These are phyloP conservation scores for Panagrolaimus sp. DNA, from an alignment of 1,140 invertebrate genomes.

Conservation along the genomic window DNA sequence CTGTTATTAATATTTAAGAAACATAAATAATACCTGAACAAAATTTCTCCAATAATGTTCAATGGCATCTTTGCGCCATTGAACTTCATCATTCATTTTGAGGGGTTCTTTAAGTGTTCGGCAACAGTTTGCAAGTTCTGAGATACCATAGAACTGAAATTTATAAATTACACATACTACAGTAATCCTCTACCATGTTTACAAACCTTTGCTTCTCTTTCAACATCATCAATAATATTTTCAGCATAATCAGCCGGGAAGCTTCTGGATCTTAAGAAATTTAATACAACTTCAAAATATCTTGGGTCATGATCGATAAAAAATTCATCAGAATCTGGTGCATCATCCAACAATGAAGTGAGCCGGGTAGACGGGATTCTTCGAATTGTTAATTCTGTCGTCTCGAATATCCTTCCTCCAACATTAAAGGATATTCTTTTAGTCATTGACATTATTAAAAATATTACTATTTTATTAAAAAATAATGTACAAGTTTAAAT, in stretches of 20 bases:
- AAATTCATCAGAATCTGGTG: conserved; percentile 12
- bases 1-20: too few species aligned
- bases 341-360: not conserved
- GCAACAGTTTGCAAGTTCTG: conserved; percentile 23
- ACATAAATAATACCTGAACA: not conserved
- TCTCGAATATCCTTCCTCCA: conserved; percentile 21
- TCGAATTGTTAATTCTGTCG: conserved; percentile 14
- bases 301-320: conserved; percentile 24
- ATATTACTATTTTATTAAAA: too few species aligned
- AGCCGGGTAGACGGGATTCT: conserved; percentile 10
- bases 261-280: conserved; percentile 14
- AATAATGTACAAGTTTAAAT: too few species aligned
- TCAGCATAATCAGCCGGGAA: conserved; percentile 17
- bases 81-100: conserved; percentile 17
- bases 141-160: conserved; percentile 22
- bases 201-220: conserved; percentile 20
- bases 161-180: not conserved
- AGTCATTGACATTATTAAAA: too few species aligned
- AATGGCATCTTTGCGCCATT: conserved; percentile 21
- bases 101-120: conserved; percentile 15
- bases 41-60: conserved; percentile 22
- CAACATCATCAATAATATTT: conserved; percentile 18
- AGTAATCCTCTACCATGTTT: not conserved
- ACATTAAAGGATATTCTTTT: conserved; percentile 12
- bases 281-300: conserved; percentile 10